Base-by-base conservation (phyloP, 2,113 vertebrate genomes). In the Hypocryptadius cinnamomeus region DNA sequence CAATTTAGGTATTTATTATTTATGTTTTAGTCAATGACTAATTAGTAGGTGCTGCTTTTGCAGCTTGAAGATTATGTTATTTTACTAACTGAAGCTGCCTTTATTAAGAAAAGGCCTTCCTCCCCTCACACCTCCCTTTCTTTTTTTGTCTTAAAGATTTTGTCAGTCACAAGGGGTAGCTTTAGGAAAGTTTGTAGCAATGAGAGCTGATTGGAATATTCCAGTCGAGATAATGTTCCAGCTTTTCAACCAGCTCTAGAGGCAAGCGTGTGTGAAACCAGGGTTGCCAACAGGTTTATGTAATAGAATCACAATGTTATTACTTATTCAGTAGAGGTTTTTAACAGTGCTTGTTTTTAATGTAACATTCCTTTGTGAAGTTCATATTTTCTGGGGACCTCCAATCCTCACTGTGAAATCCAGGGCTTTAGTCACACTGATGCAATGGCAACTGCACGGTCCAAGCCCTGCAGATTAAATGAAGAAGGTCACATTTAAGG, bases 1-100 rank as follows among this genome's bases (percentile, higher is more conserved):
- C 76, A 91, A 86, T 94, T 97, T 97, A 97, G 96, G 93, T 99
- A 98, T 99, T 99, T 99, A 99, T 99, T 99, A 98, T 98, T 98
- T 99, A 98, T 98, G 98, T 98, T 98, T 99, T 99, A 99, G 99
- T 99, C 99, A 98, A 98, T 99, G 99, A 99, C 99, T 99, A 99
- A 99, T 98, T 97, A 98, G 98, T 98, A 98, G 96, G 98, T 98
- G 99, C 99, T 99, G 99, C 98, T 98, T 99, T 98, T 98, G 98
- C 99, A 99, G 99, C 99, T 98, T 98, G 98, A 98, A 97, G 93
- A 97, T 98, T 98, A 98, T 89, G 97, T 98, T 98, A 97, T 98
- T 98, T 98, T 98, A 99, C 98, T 98, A 98, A 98, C 98, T 97
- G 97, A 98, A 98, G 97, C 97, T 98, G 99, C 99, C 98, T 99